Evolutionary conservation across 2,113 vertebrate species (phyloP).

Genomic region (Poicephalus meyeri): DNA sequence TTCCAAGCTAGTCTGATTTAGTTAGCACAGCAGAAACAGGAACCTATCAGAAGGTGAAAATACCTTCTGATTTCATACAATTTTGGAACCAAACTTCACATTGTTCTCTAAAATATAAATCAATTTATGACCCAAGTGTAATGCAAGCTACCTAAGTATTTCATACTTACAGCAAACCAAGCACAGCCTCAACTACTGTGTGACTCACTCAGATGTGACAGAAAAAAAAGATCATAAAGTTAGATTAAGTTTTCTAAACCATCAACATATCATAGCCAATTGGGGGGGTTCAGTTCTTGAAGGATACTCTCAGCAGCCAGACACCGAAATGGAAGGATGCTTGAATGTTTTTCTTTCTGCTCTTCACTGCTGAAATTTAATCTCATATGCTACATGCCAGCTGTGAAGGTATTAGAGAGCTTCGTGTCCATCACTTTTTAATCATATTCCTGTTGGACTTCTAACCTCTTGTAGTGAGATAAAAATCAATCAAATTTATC

Average conservation of each 20-base stretch:
- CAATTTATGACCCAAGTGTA: background rate
- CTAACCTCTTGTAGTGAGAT: background rate
- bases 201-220: background rate
- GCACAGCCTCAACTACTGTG: background rate
- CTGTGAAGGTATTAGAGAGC: background rate
- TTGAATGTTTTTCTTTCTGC: background rate
- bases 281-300: background rate
- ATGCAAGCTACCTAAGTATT: background rate
- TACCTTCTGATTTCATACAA: background rate
- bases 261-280: background rate
- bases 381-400: background rate
- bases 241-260: background rate
- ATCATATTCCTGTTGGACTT: background rate
- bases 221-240: background rate
- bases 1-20: background rate
- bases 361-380: background rate
- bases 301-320: background rate
- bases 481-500: background rate
- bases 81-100: background rate
- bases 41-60: background rate
- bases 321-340: background rate
- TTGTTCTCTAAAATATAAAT: background rate
- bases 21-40: background rate
- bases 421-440: background rate
- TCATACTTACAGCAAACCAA: background rate